phyloP scores from a whole-genome alignment of 2,888 invertebrate species.

The Ormia ochracea region DNA sequence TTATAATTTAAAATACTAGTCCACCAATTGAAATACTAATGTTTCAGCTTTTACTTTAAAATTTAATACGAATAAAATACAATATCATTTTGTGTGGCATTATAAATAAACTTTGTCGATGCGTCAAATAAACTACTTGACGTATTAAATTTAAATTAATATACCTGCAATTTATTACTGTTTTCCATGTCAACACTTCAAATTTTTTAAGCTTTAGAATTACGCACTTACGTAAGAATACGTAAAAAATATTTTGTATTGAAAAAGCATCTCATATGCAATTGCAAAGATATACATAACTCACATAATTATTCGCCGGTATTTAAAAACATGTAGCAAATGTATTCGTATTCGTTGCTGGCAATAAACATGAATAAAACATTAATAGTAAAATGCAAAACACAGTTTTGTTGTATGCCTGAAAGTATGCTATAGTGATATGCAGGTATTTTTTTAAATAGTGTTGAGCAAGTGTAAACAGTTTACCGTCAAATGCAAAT shows the following conservation, averaged over 20 bases:
- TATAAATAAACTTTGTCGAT: too few species aligned
- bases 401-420: slow-evolving; percentile 45
- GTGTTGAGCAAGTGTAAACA: not conserved
- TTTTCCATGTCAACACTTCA: slow-evolving; percentile 36
- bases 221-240: not conserved
- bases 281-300: not conserved
- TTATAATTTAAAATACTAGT: too few species aligned
- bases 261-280: not conserved
- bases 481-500: not conserved
- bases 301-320: not conserved
- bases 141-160: not conserved
- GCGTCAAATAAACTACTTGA: too few species aligned
- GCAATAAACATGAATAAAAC: slow-evolving; percentile 17
- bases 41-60: too few species aligned
- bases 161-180: not conserved
- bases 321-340: not conserved
- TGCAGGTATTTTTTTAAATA: slow-evolving; percentile 6
- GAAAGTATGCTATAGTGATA: slow-evolving; percentile 44
- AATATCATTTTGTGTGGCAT: too few species aligned
- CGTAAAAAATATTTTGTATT: not conserved
- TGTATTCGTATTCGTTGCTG: slow-evolving; percentile 8
- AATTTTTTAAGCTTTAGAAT: not conserved
- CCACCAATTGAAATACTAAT: too few species aligned
- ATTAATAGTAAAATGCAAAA: slow-evolving; percentile 32
- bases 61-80: too few species aligned